Conservation (phyloP, 2,113 vertebrate species). For the Anolis sagrei region DNA sequence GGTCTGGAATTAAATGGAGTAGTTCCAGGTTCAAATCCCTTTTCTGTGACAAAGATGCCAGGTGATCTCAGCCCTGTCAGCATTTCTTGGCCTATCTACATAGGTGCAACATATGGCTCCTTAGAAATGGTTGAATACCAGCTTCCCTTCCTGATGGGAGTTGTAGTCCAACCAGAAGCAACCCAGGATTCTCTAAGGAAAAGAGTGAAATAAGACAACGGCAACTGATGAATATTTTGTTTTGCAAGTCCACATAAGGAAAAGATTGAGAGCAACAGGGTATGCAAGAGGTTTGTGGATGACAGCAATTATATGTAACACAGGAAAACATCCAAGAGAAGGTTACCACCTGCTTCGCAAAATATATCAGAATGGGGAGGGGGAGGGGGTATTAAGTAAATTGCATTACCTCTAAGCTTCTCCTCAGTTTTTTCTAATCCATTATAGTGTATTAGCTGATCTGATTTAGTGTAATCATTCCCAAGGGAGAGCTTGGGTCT, state of each 20-base stretch:
- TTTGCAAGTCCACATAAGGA: background rate
- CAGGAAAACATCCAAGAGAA: conserved; percentile 42
- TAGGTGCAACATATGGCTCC: too few species aligned
- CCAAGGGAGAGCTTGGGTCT: conserved; percentile 57
- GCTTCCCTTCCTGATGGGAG: background rate
- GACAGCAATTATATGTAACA: conserved; percentile 26
- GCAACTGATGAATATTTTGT: too few species aligned
- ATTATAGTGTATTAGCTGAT: conserved; percentile 56
- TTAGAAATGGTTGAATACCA: too few species aligned
- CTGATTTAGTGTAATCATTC: conserved; percentile 62
- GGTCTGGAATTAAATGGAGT: too few species aligned
- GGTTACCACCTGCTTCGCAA: conserved; percentile 27
- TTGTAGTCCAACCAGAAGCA: background rate
- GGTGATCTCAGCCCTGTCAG: too few species aligned
- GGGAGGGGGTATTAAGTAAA: conserved; percentile 14
- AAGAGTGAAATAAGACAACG: background rate
- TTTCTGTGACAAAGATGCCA: too few species aligned
- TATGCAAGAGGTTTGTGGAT: background rate
- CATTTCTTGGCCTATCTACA: too few species aligned
- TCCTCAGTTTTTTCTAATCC: conserved; percentile 57
- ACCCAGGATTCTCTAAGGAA: background rate
- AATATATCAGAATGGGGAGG: background rate
- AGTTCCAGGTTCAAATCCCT: too few species aligned
- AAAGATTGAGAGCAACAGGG: background rate
- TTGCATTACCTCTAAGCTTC: conserved; percentile 17